These are phyloP conservation scores for Dendroctonus valens DNA, from an alignment of 1,140 invertebrate species.

Conservation along the genomic window DNA sequence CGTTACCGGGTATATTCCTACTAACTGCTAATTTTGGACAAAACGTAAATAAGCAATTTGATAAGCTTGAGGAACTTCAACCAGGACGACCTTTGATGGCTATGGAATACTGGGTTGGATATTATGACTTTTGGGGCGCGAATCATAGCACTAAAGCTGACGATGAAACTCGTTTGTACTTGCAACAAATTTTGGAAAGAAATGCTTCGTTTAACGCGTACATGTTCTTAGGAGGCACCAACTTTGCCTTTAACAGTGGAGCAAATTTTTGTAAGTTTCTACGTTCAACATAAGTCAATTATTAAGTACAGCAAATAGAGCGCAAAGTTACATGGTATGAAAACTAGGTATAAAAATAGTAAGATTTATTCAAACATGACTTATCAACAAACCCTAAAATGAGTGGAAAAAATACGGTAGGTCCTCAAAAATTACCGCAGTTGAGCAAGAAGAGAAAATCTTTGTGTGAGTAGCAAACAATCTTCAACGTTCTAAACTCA, in stretches of 20 bases:
- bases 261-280: conserved; percentile 1
- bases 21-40: conserved; percentile 34
- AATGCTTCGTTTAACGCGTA: conserved; percentile 64
- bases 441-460: no score
- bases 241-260: conserved; percentile 60
- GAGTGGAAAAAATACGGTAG: no score
- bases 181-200: conserved; percentile 41
- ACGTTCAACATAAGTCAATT: background rate
- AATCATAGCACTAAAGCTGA: conserved; percentile 33
- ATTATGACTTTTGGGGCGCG: conserved; percentile 30
- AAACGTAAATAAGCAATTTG: conserved; percentile 16
- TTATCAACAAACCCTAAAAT: no score
- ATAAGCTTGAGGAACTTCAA: conserved; percentile 32
- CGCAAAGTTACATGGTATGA: no score
- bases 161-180: conserved; percentile 27
- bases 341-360: no score
- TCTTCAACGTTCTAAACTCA: no score
- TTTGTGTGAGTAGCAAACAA: no score
- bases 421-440: no score
- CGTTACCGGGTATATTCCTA: conserved; percentile 27
- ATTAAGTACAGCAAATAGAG: no score
- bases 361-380: no score
- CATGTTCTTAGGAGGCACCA: conserved; percentile 72
- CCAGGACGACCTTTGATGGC: conserved; percentile 33
- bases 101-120: conserved; percentile 44